phyloP scores from a whole-genome alignment of 2,888 invertebrate genomes.

The Caenorhabditis sp. region DNA sequence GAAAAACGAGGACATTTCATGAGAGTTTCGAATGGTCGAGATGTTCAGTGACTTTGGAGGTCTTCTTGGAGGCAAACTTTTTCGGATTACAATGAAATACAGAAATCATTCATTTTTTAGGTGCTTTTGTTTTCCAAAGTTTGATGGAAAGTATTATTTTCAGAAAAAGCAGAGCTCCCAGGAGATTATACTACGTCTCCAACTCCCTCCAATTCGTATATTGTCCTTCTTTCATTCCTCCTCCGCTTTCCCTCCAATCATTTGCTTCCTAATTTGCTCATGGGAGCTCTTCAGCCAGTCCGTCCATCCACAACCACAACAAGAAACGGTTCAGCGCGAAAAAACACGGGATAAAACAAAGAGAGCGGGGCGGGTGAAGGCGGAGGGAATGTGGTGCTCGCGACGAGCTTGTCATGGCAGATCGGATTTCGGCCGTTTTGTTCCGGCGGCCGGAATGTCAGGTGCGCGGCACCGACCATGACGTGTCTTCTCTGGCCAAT shows the following conservation, averaged over 20 bases:
- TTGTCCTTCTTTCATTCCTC: background rate
- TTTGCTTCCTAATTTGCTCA: conserved; percentile 37
- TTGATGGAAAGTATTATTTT: too few relatives aligned
- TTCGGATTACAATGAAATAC: too few relatives aligned
- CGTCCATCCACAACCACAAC: conserved; percentile 15
- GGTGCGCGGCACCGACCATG: conserved; percentile 24
- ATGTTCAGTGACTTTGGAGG: background rate
- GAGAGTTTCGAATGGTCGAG: conserved; percentile 1
- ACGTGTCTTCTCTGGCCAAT: conserved; percentile 30
- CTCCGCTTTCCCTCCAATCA: background rate
- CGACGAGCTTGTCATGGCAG: conserved; percentile 51
- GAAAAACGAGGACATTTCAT: conserved; percentile 2
- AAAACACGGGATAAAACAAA: conserved; percentile 56
- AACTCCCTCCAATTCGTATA: background rate
- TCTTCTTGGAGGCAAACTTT: too few relatives aligned
- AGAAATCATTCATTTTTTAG: too few relatives aligned
- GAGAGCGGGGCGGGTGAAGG: conserved; percentile 17
- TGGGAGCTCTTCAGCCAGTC: conserved; percentile 46
- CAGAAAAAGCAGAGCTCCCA: too few relatives aligned
- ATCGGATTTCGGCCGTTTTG: conserved; percentile 53
- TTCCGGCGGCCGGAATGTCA: conserved; percentile 37
- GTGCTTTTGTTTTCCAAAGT: too few relatives aligned
- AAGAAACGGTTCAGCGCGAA: conserved; percentile 37
- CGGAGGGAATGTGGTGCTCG: conserved; percentile 3
- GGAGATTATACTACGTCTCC: too few relatives aligned